phyloP scores from a whole-genome alignment of 2,888 invertebrate genomes.

The Acanthosepion lycidas region DNA sequence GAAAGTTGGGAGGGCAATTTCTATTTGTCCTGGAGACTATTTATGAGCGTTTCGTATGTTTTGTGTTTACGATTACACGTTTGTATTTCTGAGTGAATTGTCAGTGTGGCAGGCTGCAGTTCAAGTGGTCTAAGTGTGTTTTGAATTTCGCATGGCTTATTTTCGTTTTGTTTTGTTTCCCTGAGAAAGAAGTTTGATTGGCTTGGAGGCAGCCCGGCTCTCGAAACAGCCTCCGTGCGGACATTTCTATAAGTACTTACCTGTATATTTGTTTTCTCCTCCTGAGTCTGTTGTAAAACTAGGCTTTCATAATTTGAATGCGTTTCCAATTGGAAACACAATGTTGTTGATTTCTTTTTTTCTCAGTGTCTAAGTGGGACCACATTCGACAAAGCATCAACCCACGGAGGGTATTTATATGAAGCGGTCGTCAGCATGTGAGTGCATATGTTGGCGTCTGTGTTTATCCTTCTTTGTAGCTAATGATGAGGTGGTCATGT shows the following conservation, averaged over 20 bases:
- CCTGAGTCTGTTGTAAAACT: not conserved
- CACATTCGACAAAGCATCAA: not conserved
- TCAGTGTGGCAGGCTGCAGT: not conserved
- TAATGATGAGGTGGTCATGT: not conserved
- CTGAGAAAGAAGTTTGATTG: not conserved
- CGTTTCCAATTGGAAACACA: not conserved
- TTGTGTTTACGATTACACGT: not conserved
- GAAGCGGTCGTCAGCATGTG: not conserved
- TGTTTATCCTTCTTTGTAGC: not conserved
- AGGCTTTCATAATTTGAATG: not conserved
- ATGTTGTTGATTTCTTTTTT: not conserved
- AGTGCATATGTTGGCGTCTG: not conserved
- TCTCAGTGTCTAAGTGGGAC: not conserved
- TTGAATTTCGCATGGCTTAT: not conserved
- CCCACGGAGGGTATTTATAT: not conserved
- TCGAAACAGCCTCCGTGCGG: not conserved
- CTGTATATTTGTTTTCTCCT: slow-evolving; percentile 10
- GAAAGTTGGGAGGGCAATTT: not conserved
- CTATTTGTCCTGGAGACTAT: not conserved
- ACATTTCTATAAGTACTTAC: not conserved
- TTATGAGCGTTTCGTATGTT: not conserved
- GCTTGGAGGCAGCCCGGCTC: not conserved
- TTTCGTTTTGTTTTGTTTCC: not conserved
- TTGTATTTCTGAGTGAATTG: not conserved
- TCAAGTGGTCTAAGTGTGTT: not conserved